These are phyloP conservation scores for Acanthaster planci DNA, from an alignment of 35 echinoderm and acorn worm genomes.

Conservation along the genomic window DNA sequence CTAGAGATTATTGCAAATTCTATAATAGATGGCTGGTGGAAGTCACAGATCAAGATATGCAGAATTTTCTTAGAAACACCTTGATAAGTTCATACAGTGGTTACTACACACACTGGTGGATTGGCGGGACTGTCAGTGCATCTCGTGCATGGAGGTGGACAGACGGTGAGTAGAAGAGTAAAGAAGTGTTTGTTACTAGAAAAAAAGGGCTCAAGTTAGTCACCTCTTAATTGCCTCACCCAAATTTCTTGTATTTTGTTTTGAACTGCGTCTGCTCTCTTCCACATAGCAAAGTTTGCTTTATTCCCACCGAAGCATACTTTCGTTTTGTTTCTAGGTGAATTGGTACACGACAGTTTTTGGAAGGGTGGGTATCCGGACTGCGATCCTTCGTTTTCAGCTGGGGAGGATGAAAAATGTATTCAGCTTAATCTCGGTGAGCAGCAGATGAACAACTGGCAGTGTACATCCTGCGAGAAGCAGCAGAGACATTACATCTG, in stretches of 20 bases:
- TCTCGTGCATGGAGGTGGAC: background rate
- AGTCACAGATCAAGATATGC: background rate
- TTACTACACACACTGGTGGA: background rate
- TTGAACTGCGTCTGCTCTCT: too few relatives aligned
- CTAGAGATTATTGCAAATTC: background rate
- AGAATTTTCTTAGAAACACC: background rate
- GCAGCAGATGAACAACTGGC: background rate
- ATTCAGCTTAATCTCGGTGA: background rate
- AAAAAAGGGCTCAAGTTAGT: too few relatives aligned
- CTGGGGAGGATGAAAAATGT: background rate
- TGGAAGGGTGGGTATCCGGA: background rate
- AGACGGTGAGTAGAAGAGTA: background rate
- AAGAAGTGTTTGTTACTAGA: too few relatives aligned
- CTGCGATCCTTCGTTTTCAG: background rate
- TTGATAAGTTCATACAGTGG: background rate
- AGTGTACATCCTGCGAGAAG: background rate
- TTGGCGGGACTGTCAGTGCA: background rate
- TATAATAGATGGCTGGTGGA: background rate
- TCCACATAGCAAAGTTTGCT: too few relatives aligned
- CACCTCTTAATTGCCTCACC: too few relatives aligned
- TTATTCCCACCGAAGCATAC: background rate
- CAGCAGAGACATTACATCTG: background rate
- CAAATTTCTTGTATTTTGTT: too few relatives aligned
- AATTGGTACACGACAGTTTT: background rate
- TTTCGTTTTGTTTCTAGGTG: background rate